These are phyloP conservation scores for Craterocephalus amniculus DNA, from an alignment of 2,797 vertebrate genomes.

Conservation along the genomic window DNA sequence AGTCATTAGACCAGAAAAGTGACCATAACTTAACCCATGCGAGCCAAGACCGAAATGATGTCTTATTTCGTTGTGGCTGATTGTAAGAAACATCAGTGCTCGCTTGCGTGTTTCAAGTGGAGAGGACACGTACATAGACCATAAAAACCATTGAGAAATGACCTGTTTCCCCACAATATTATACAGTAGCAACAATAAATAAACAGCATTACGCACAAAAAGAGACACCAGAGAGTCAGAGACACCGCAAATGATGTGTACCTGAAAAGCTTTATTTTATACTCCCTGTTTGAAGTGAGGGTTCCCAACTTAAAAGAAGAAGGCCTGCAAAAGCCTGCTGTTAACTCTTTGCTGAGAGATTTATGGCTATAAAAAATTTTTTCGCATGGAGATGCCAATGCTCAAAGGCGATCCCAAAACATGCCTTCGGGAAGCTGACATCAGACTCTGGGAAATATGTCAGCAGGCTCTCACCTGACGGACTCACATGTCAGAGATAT, in stretches of 20 bases:
- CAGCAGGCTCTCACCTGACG: constrained; percentile 50
- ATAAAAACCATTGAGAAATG: constrained; percentile 45
- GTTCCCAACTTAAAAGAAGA: constrained; percentile 53
- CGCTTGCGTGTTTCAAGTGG: constrained; percentile 4
- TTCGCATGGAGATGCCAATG: constrained; percentile 66
- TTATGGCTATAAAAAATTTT: constrained; percentile 66
- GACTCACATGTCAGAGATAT: constrained; percentile 14
- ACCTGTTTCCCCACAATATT: constrained; percentile 55
- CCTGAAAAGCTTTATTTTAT: constrained; percentile 55
- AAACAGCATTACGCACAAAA: constrained; percentile 56
- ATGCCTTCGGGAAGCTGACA: constrained; percentile 67
- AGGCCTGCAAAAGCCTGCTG: constrained; percentile 39
- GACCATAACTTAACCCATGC: constrained; percentile 49
- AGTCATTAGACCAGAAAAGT: constrained; percentile 68
- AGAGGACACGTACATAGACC: constrained; percentile 28
- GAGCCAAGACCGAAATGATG: constrained; percentile 24
- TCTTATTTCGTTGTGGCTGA: constrained; percentile 48
- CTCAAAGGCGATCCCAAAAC: constrained; percentile 73
- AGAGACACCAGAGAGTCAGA: constrained; percentile 45
- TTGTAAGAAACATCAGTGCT: constrained; percentile 28
- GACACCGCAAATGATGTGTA: constrained; percentile 72
- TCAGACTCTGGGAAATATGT: constrained; percentile 68
- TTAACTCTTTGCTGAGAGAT: constrained; percentile 62
- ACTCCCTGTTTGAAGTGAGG: constrained; percentile 65
- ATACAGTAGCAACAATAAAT: constrained; percentile 44